Base-by-base conservation (phyloP, 2,888 invertebrate genomes). In the Drosophila kuntzei region DNA sequence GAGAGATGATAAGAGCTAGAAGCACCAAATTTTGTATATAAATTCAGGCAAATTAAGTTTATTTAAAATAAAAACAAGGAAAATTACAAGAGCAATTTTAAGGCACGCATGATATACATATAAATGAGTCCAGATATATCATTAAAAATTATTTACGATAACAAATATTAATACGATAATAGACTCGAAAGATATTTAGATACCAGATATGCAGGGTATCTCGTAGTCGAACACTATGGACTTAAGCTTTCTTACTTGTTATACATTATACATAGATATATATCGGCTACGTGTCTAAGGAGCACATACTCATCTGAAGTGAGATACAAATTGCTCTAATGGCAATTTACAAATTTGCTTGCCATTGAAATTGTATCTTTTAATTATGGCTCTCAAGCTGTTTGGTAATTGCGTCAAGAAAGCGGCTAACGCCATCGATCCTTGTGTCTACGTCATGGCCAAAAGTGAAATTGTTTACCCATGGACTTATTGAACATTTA, bases 261-360 rank as follows among this genome's bases (percentile, higher is more conserved):
- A 32, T 57, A 11, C 11, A n/a, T 36, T 11, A 1, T 3, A n/a
- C 39, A 27, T 47, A 22, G 44, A 39, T 43, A 50, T 20, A 18
- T 46, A 16, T 44, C 37, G 14, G 47, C 37, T 60, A 75, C 75
- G 75, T 75, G 75, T 74, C 75, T 61, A 75, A 75, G 75, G 57
- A 61, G 74, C 74, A 32, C 44, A 68, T 62, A 74, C 75, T 78
- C 44, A 32, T 68, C 59, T 68, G 57, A 62, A 75, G 59, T 60
- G 74, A 57, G 50, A 59, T 53, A 14, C 29, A 58, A n/a, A 55
- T 43, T 41, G 53, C 39, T 22, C 55, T 54, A 64, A 82, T 70
- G 72, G 80, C 62, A 83, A 83, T 86, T 83, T 83, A 72, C 67
- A 83, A 83, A 82, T 85, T 57, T 62, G 46, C 62, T 59, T 53